These are phyloP conservation scores for Threskiornis aethiopicus DNA, from an alignment of 2,797 vertebrate genomes.

Conservation along the genomic window DNA sequence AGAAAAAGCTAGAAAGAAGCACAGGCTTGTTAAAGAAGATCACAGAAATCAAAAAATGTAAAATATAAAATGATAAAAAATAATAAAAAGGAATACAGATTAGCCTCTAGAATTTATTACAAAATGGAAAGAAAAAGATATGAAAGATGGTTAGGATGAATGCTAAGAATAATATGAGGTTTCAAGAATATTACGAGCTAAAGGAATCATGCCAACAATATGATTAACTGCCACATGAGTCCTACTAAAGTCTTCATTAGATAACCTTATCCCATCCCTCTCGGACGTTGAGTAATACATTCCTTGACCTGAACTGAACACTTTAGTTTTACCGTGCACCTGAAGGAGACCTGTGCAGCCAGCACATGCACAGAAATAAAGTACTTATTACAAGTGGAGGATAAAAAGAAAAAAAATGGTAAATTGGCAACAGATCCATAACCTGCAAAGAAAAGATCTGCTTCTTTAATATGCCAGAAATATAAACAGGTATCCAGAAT, in stretches of 20 bases:
- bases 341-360: background rate
- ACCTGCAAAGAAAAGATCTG: background rate
- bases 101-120: background rate
- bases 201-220: background rate
- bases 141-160: background rate
- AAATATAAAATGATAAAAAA: background rate
- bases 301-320: background rate
- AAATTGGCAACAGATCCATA: background rate
- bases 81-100: background rate
- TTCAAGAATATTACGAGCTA: background rate
- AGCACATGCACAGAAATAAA: background rate
- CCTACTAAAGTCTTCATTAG: background rate
- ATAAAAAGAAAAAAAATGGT: background rate
- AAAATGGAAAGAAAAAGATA: background rate
- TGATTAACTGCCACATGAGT: background rate
- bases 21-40: background rate
- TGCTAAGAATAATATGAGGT: background rate
- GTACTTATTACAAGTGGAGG: background rate
- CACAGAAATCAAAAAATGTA: background rate
- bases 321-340: accelerated
- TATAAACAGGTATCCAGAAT: background rate
- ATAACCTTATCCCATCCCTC: background rate
- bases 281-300: accelerated
- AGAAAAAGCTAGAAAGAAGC: background rate
- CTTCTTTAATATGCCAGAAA: background rate